Evolutionary conservation across 30 jellyfish, hydroid and myxozoan species (phyloP).

Genomic region (Aurelia sp.): DNA sequence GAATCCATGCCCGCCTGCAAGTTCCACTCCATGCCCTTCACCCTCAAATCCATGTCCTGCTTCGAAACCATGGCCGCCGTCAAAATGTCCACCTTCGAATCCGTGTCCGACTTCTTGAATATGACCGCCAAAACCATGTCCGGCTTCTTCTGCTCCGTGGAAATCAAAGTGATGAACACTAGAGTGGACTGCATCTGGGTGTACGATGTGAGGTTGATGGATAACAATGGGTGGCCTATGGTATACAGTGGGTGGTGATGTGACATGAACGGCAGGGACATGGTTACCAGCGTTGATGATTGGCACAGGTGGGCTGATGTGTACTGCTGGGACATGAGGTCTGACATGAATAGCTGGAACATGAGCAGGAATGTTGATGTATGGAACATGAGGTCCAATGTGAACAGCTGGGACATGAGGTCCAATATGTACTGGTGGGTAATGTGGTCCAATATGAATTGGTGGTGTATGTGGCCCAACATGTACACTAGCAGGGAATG

Average conservation of each 20-base stretch:
- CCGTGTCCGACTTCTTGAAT: slow-evolving; percentile 56
- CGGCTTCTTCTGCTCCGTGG: slow-evolving; percentile 56
- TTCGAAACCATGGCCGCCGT: slow-evolving; percentile 59
- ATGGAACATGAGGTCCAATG: slow-evolving; percentile 97
- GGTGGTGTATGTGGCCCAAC: slow-evolving; percentile 99
- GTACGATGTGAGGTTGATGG: slow-evolving; percentile 98
- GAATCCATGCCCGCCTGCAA: slow-evolving; percentile 48
- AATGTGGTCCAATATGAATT: slow-evolving; percentile 97
- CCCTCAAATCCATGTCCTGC: slow-evolving; percentile 73
- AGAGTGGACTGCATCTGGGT: slow-evolving; percentile 62
- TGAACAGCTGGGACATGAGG: slow-evolving; percentile 99
- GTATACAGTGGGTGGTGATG: slow-evolving; percentile 98
- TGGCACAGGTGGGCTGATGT: slow-evolving; percentile 98
- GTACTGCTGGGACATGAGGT: slow-evolving; percentile 98
- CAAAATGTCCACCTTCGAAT: slow-evolving; percentile 66
- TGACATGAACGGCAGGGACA: slow-evolving; percentile 98
- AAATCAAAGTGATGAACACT: slow-evolving; percentile 63
- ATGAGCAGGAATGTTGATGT: slow-evolving; percentile 97
- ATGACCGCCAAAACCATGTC: slow-evolving; percentile 61
- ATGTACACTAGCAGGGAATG: slow-evolving; percentile 98
- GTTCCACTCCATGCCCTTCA: slow-evolving; percentile 42
- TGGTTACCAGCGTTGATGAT: slow-evolving; percentile 98
- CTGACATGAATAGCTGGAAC: slow-evolving; percentile 98
- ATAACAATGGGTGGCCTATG: slow-evolving; percentile 98
- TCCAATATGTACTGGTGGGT: slow-evolving; percentile 98